phyloP scores from a whole-genome alignment of 2,888 invertebrate species.

The Malthinus seriepunctatus region DNA sequence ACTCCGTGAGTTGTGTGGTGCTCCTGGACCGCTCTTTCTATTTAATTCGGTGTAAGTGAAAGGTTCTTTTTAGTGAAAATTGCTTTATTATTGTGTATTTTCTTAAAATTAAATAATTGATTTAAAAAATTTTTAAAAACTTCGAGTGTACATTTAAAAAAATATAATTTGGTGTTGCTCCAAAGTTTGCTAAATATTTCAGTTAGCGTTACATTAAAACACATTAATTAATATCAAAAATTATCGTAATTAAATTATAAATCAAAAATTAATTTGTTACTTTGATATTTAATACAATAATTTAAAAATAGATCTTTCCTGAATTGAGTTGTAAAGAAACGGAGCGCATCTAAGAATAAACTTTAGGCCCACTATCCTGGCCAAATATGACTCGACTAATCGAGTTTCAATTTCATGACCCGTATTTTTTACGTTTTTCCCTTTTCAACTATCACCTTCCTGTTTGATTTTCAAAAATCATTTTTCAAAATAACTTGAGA shows the following conservation, averaged over 20 bases:
- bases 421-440: background rate
- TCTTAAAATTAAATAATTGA: background rate
- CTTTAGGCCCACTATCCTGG: slow-evolving; percentile 30
- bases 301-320: slow-evolving; percentile 18
- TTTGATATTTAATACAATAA: slow-evolving; percentile 4
- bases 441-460: background rate
- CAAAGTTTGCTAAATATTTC: too few relatives aligned
- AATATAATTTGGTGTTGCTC: too few relatives aligned
- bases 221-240: too few relatives aligned
- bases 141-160: too few relatives aligned
- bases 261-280: too few relatives aligned
- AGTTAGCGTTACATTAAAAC: too few relatives aligned
- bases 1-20: slow-evolving; percentile 56
- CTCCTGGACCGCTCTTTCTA: slow-evolving; percentile 54
- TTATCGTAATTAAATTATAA: too few relatives aligned
- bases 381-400: slow-evolving; percentile 37
- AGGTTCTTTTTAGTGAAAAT: slow-evolving; percentile 4
- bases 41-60: slow-evolving; percentile 48
- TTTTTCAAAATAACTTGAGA: too few relatives aligned
- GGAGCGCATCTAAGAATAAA: slow-evolving; percentile 34
- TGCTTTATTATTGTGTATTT: background rate
- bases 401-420: slow-evolving; percentile 18
- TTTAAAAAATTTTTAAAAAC: background rate
- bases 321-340: slow-evolving; percentile 14
- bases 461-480: background rate